Evolutionary conservation across 2,888 invertebrate species (phyloP), one percentile per base, ranked within the genome.

Genomic region (Ethmia dodecea): DNA sequence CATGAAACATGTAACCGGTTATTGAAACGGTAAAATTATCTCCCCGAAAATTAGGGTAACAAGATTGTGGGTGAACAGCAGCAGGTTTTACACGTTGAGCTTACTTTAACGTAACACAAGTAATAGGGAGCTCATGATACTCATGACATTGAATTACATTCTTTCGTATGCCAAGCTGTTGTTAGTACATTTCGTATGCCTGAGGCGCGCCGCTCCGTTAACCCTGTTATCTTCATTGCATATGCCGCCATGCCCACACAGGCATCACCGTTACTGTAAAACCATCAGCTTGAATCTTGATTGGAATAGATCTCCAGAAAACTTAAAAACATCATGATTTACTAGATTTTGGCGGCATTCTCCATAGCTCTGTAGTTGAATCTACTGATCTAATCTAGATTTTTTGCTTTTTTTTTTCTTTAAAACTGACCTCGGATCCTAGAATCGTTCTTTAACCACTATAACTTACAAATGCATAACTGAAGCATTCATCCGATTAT

Each of bases 211-310:
- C 55, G 66, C 61, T 63, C 73, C 61, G 72, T 66, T 78, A 73
- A 74, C 73, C 74, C 67, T 70, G 60, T 74, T 77, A 77, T 75
- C 75, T 73, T 49, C 53, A 56, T 55, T 59, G 60, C 60, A 53
- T 52, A 59, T 52, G 56, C 53, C 52, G 52, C 44, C 38, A 28
- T 38, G 49, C 40, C 38, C 48, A 44, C 50, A 52, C 58, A 57
- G 48, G 44, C 44, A 48, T 47, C 52, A 70, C 77, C 74, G 75
- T 76, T 76, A 77, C 52, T 57, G 47, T 61, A 63, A 57, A 65
- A n/a, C n/a, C n/a, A n/a, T n/a, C n/a, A n/a, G n/a, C n/a, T n/a
- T n/a, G n/a, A n/a, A n/a, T n/a, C n/a, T n/a, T n/a, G n/a, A n/a
- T n/a, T n/a, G n/a, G n/a, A n/a, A n/a, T n/a, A n/a, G n/a, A n/a